Conservation (phyloP, 2,888 invertebrate genomes). For the Sympetrum striolatum region DNA sequence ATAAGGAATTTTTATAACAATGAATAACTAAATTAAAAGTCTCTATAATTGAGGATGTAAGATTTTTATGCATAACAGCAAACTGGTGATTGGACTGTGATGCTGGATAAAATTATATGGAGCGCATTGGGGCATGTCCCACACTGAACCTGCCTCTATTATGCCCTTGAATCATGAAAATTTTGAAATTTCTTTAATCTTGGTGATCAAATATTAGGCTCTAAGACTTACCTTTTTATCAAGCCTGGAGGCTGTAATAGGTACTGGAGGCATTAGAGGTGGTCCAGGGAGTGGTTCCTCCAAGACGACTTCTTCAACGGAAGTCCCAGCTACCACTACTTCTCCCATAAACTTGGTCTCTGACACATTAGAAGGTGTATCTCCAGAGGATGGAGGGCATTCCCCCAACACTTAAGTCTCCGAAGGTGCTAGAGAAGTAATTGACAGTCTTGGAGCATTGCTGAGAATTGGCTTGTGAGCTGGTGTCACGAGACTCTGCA, state of each 20-base stretch:
- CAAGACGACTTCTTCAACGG: constrained; percentile 56
- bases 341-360: constrained; percentile 28
- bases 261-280: constrained; percentile 65
- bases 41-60: too few species aligned
- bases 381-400: background rate
- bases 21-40: too few species aligned
- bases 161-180: too few species aligned
- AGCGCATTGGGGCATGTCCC: too few species aligned
- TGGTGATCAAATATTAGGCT: too few species aligned
- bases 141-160: too few species aligned
- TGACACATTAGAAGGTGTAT: background rate
- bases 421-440: background rate
- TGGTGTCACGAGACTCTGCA: constrained; percentile 78
- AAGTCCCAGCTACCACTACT: background rate
- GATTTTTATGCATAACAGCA: too few species aligned
- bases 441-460: constrained; percentile 51
- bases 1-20: too few species aligned
- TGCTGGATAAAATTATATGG: too few species aligned
- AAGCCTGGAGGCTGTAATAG: constrained; percentile 71
- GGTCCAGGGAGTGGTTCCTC: constrained; percentile 59
- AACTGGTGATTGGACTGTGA: too few species aligned
- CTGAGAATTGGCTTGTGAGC: constrained; percentile 67
- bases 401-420: background rate
- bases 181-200: too few species aligned
- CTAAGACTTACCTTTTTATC: constrained; percentile 69